These are phyloP conservation scores for Pheosia gnoma DNA, from an alignment of 2,888 invertebrate species.

Conservation along the genomic window DNA sequence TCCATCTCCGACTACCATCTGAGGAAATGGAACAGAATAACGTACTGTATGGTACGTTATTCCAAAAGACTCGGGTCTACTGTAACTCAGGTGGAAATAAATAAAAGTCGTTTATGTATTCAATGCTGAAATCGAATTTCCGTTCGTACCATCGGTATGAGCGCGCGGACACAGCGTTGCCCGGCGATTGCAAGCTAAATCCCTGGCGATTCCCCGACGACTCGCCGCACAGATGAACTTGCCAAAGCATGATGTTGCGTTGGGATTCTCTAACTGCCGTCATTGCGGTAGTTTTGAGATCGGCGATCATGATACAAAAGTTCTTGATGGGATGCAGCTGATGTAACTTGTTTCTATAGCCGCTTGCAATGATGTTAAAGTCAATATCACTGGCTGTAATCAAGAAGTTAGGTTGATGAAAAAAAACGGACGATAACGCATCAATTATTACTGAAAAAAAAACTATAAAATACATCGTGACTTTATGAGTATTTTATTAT, in stretches of 20 bases:
- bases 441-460: no score
- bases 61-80: constrained; percentile 15
- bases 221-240: constrained; percentile 42
- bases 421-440: no score
- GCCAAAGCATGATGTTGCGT: background rate
- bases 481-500: no score
- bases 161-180: background rate
- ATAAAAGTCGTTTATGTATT: constrained; percentile 31
- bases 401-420: no score
- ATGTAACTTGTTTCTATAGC: no score
- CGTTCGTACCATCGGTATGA: constrained; percentile 13
- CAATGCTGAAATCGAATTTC: constrained; percentile 35
- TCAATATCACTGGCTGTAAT: background rate
- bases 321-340: background rate
- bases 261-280: background rate
- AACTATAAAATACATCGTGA: no score
- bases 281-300: background rate
- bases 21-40: background rate
- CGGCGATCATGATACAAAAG: background rate
- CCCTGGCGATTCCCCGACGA: constrained; percentile 1
- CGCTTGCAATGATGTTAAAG: background rate
- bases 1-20: constrained; percentile 10
- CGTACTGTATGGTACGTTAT: background rate
- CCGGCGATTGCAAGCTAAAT: background rate
- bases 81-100: constrained; percentile 24